Evolutionary conservation across 2,797 vertebrate genomes (phyloP).

Genomic region (Hemibagrus guttatus): DNA sequence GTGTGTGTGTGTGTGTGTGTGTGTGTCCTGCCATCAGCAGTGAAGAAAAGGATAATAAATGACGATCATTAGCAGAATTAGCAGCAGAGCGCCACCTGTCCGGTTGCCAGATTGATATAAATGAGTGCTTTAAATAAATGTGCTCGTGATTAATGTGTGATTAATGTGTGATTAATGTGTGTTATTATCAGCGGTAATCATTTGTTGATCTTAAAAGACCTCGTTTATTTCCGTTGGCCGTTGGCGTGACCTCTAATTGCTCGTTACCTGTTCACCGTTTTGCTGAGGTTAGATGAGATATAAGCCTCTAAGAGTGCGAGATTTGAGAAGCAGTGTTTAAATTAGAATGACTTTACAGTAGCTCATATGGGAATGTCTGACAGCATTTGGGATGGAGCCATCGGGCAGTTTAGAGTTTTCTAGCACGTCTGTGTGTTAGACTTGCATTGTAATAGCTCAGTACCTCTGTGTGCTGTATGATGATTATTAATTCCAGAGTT

Average conservation of each 20-base stretch:
- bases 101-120: conserved; percentile 79
- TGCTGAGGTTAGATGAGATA: conserved; percentile 19
- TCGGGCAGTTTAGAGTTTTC: neutral
- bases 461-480: neutral
- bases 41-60: conserved; percentile 81
- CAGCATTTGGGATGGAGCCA: neutral
- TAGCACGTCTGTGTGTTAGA: neutral
- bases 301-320: neutral
- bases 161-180: conserved; percentile 77
- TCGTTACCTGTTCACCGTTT: neutral
- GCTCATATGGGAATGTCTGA: neutral
- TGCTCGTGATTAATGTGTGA: conserved; percentile 13
- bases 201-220: conserved; percentile 76
- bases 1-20: conserved; percentile 2
- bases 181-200: conserved; percentile 76
- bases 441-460: neutral
- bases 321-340: neutral
- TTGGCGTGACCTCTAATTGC: conserved; percentile 28
- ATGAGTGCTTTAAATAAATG: conserved; percentile 61
- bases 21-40: conserved; percentile 52
- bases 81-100: conserved; percentile 77
- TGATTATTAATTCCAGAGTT: neutral
- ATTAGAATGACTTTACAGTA: neutral
- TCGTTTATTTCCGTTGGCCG: conserved; percentile 58
- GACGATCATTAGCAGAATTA: conserved; percentile 79